These are phyloP conservation scores for Patella vulgata DNA, from an alignment of 1,140 invertebrate species.

Conservation along the genomic window DNA sequence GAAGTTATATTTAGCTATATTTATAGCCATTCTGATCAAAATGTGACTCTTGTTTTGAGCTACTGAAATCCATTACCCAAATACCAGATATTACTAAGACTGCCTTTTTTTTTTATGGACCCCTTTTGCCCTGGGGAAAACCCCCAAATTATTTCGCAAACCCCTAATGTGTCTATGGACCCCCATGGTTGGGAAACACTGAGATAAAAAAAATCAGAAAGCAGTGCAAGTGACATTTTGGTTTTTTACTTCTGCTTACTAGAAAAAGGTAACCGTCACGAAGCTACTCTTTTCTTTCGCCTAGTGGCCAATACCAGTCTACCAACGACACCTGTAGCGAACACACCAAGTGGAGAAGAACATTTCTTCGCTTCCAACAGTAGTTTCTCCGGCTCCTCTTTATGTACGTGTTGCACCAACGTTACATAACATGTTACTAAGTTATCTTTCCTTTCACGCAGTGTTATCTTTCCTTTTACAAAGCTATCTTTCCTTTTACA, in stretches of 20 bases:
- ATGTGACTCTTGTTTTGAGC: too few relatives aligned
- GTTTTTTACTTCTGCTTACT: conserved; percentile 26
- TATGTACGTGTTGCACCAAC: background rate
- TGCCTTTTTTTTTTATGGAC: too few relatives aligned
- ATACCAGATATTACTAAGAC: too few relatives aligned
- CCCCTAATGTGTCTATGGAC: background rate
- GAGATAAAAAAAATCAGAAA: too few relatives aligned
- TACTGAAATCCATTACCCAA: too few relatives aligned
- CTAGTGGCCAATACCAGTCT: conserved; percentile 39
- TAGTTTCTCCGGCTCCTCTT: background rate
- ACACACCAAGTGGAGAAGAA: conserved; percentile 12
- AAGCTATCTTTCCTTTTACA: background rate
- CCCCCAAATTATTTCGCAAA: background rate
- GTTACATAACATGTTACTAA: background rate
- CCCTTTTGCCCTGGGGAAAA: too few relatives aligned
- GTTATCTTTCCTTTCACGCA: background rate
- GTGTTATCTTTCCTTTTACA: background rate
- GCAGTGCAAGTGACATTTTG: conserved; percentile 8
- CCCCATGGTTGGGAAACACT: background rate
- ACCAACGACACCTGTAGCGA: conserved; percentile 24
- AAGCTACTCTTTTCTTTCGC: conserved; percentile 54
- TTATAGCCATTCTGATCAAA: too few relatives aligned
- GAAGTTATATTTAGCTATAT: too few relatives aligned
- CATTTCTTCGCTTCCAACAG: background rate
- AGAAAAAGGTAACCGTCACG: conserved; percentile 37